Evolutionary conservation across 2,797 vertebrate species (phyloP).

Genomic region (Cossypha dichroa): DNA sequence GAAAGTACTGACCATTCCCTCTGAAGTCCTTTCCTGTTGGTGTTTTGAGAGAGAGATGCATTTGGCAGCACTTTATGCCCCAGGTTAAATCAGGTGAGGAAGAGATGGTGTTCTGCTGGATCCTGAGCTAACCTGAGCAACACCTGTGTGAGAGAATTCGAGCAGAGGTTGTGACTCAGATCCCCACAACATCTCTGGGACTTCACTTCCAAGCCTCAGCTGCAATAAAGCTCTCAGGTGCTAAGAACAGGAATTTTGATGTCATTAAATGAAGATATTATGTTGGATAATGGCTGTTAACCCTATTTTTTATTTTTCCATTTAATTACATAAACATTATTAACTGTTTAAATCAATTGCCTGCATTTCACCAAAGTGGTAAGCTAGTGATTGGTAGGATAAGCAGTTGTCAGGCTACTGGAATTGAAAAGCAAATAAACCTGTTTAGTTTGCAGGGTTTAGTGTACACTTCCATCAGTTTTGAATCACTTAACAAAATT

Average conservation of each 20-base stretch:
- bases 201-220: neutral
- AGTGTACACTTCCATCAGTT: constrained; percentile 7
- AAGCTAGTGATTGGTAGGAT: constrained; percentile 16
- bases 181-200: neutral
- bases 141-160: rapidly evolving
- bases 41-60: neutral
- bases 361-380: neutral
- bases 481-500: constrained; percentile 41
- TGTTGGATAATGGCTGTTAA: neutral
- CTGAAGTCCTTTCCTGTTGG: no score
- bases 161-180: neutral
- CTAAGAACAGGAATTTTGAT: neutral
- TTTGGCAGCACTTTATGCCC: neutral
- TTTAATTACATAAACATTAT: neutral
- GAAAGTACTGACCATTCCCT: neutral
- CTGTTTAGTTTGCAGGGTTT: neutral
- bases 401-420: constrained; percentile 38
- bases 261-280: neutral
- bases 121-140: neutral
- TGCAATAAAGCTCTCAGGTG: neutral
- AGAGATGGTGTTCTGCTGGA: neutral
- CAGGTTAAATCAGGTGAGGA: neutral
- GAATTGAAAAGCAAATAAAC: constrained; percentile 8
- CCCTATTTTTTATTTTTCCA: neutral
- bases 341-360: neutral